Conservation (phyloP, 2,113 vertebrate genomes). For the Atrichornis clamosus region DNA sequence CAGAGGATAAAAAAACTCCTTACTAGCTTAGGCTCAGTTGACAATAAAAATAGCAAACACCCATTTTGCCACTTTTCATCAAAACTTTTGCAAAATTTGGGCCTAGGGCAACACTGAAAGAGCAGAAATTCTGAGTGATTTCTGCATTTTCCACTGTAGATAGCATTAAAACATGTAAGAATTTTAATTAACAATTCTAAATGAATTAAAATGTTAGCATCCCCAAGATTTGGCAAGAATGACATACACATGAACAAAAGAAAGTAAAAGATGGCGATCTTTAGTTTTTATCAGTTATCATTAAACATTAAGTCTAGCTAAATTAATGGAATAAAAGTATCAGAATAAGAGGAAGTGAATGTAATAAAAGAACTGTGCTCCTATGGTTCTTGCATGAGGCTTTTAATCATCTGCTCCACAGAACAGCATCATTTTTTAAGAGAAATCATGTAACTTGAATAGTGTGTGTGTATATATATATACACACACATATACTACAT, state of each 20-base stretch:
- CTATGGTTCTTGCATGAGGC: rapidly evolving
- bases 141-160: not conserved
- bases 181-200: not conserved
- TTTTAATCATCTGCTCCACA: not conserved
- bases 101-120: not conserved
- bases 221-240: not conserved
- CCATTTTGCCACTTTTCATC: not conserved
- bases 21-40: not conserved
- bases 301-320: not conserved
- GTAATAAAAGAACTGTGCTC: not conserved
- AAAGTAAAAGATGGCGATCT: not conserved
- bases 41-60: not conserved
- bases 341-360: not conserved
- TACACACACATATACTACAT: not conserved
- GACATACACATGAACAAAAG: not conserved
- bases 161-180: not conserved
- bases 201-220: not conserved
- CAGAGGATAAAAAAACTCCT: not conserved
- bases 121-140: not conserved
- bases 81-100: not conserved
- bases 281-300: not conserved
- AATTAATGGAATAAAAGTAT: not conserved
- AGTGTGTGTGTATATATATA: not conserved
- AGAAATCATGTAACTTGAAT: not conserved
- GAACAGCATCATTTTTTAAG: not conserved